These are phyloP conservation scores for Spinus pinus DNA, from an alignment of 2,797 vertebrate genomes.

Conservation along the genomic window DNA sequence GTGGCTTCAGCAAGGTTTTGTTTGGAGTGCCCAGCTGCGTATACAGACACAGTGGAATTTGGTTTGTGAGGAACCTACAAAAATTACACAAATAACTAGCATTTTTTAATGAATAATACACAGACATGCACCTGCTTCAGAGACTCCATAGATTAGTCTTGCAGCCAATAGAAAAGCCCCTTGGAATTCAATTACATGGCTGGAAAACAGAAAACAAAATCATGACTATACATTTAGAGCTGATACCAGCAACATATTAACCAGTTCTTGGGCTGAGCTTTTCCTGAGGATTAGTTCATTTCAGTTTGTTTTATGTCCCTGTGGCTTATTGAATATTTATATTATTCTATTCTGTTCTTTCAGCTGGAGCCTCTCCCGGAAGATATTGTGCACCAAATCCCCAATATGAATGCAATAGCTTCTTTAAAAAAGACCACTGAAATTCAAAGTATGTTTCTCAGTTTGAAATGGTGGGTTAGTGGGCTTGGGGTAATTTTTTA, in stretches of 20 bases:
- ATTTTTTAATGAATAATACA: slow-evolving; percentile 75
- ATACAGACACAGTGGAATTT: slow-evolving; percentile 68
- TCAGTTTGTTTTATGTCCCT: slow-evolving; percentile 58
- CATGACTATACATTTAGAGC: slow-evolving; percentile 51
- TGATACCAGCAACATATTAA: slow-evolving; percentile 59
- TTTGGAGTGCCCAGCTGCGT: slow-evolving; percentile 69
- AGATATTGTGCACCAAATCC: slow-evolving; percentile 74
- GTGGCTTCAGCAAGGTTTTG: slow-evolving; percentile 53
- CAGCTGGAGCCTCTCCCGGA: slow-evolving; percentile 78
- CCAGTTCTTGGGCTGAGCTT: slow-evolving; percentile 42
- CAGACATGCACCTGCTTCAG: slow-evolving; percentile 77
- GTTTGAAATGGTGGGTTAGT: neutral
- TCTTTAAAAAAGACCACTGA: slow-evolving; percentile 79
- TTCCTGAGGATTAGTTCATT: slow-evolving; percentile 58
- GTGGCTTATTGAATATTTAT: slow-evolving; percentile 53
- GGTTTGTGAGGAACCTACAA: slow-evolving; percentile 69
- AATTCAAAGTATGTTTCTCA: slow-evolving; percentile 80
- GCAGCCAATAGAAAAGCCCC: slow-evolving; percentile 74
- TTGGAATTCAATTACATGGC: slow-evolving; percentile 77
- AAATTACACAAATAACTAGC: slow-evolving; percentile 76
- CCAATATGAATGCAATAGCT: slow-evolving; percentile 75
- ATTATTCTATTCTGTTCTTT: slow-evolving; percentile 67
- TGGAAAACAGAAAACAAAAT: slow-evolving; percentile 70
- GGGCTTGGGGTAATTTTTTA: neutral
- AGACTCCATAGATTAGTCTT: slow-evolving; percentile 74